Percentiles rank a stretch among this genome's conserved stretches.
Evolutionary conservation across 2,888 invertebrate species (phyloP).

Genomic region (Mayetiola destructor): DNA sequence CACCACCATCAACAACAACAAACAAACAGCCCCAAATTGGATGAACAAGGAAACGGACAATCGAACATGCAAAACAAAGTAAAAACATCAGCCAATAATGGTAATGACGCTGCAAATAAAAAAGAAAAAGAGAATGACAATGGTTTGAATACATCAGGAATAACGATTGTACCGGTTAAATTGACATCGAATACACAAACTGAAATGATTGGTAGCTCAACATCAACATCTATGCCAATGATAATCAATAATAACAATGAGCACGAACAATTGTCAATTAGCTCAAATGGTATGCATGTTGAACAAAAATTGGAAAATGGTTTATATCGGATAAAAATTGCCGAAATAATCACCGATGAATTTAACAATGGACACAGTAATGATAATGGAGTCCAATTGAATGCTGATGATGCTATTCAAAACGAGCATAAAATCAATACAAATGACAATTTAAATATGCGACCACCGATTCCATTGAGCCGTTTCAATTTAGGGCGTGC

Average conservation of each 20-base stretch:
- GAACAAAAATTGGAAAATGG: conserved; percentile 26
- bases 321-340: conserved; percentile 30
- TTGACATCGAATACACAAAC: neutral
- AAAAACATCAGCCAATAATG: too few species aligned
- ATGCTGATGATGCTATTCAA: neutral
- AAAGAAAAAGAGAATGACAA: too few species aligned
- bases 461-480: conserved; percentile 7
- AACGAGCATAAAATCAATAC: neutral
- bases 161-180: neutral
- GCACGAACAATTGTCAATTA: conserved; percentile 15
- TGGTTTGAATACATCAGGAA: too few species aligned
- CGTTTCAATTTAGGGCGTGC: too few species aligned
- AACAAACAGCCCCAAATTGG: too few species aligned
- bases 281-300: conserved; percentile 22
- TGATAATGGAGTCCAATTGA: conserved; percentile 14
- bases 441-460: conserved; percentile 7
- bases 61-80: too few species aligned
- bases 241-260: conserved; percentile 15
- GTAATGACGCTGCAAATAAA: neutral
- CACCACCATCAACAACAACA: neutral
- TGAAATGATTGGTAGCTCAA: too few species aligned
- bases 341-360: conserved; percentile 26
- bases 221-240: too few species aligned
- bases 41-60: too few species aligned
- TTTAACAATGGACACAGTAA: conserved; percentile 22